Base-by-base conservation (phyloP, 2,888 invertebrate genomes). In the Muschampia plurimacula region DNA sequence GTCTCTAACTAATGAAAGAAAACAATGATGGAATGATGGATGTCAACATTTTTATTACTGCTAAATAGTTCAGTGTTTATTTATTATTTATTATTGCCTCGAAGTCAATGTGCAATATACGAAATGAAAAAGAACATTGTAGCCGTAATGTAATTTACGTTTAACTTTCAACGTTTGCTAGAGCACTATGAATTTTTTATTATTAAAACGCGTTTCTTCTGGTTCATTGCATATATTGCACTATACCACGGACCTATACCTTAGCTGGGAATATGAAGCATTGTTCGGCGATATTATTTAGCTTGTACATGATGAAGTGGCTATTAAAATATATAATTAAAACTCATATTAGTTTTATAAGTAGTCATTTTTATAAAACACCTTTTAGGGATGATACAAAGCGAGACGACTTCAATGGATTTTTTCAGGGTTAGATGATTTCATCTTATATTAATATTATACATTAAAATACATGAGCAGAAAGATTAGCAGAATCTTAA, bases 121-220 rank as follows among this genome's bases (percentile, higher is more conserved):
- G 32, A 68, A 46, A 59, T 15, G 44, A 44, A 55, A 65, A 12
- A 15, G 2, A 32, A 49, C 44, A 36, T n/a, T 22, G 46, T 63
- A 65, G 49, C 49, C 36, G 52, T 65, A 52, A 65, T 52, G 36
- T 46, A 46, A 64, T 64, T 64, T 64, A 46, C 15, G 46, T 64
- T 59, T 41, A 15, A 44, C 28, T 59, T 67, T 59, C 32, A 67
- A 41, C 44, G 59, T 59, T 64, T 46, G 46, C 15, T 32, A 39
- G 44, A 59, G 59, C 59, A 44, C 67, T n/a, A 59, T 67, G 59
- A 44, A 59, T 22, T n/a, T n/a, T n/a, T 67, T 67, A 59, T 67
- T 59, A 67, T 67, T 59, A 44, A n/a, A 67, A 67, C 22, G 8
- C 59, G 59, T 44, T 59, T 67, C 64, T 46, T 32, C 57, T 59